A percentile compares a stretch with the other conserved stretches of the same genome.
These are phyloP conservation scores for Heliopora coerulea DNA, from an alignment of 92 coral and sea anemone species.

Conservation along the genomic window DNA sequence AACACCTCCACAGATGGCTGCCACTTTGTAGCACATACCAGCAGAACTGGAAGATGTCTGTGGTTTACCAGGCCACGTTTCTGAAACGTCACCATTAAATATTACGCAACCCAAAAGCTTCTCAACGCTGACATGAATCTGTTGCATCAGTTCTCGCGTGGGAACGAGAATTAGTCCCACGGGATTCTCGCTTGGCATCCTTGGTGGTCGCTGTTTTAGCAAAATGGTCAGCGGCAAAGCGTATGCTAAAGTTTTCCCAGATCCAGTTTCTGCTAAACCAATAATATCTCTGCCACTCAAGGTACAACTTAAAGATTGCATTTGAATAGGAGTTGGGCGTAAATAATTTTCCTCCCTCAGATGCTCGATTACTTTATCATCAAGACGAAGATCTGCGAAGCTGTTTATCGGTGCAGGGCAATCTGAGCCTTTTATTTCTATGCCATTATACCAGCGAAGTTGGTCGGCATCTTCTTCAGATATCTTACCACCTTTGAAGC, in stretches of 20 bases:
- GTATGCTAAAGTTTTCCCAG: conserved; percentile 91
- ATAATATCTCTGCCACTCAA: conserved; percentile 96
- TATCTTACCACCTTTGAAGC: conserved; percentile 53
- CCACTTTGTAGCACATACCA: conserved; percentile 50
- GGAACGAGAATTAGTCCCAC: conserved; percentile 82
- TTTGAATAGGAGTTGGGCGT: conserved; percentile 84
- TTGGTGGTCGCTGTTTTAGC: conserved; percentile 69
- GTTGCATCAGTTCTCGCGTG: conserved; percentile 95
- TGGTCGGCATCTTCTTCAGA: conserved; percentile 80
- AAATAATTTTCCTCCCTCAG: conserved; percentile 58
- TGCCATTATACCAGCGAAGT: conserved; percentile 81
- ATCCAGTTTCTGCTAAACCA: conserved; percentile 98
- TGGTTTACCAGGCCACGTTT: neutral
- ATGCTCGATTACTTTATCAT: conserved; percentile 58
- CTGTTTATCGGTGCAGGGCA: conserved; percentile 82
- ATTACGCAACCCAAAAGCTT: conserved; percentile 51
- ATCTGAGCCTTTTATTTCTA: conserved; percentile 70
- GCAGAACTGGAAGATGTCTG: conserved; percentile 4
- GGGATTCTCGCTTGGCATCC: conserved; percentile 68
- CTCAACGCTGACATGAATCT: conserved; percentile 60
- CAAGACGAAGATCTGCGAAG: conserved; percentile 71
- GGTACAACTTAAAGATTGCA: conserved; percentile 93
- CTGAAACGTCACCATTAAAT: neutral
- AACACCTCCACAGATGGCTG: conserved; percentile 91
- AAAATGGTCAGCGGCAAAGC: conserved; percentile 83